phyloP scores from a whole-genome alignment of 2,113 vertebrate species.

The Salvelinus sp. region DNA sequence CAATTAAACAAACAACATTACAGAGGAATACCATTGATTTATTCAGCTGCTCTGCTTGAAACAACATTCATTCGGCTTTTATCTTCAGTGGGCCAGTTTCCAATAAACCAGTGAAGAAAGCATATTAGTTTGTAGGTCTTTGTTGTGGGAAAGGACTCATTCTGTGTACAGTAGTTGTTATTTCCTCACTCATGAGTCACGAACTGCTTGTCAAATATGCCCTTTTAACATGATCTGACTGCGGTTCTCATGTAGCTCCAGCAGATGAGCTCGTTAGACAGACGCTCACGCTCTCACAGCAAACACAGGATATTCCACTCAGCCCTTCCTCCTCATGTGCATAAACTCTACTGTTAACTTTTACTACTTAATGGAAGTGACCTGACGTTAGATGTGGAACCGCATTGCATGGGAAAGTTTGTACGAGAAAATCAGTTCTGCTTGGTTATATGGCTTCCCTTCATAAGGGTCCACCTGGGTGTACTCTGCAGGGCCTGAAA shows the following conservation, averaged over 20 bases:
- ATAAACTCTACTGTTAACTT: constrained; percentile 12
- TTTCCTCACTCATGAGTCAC: too few species aligned
- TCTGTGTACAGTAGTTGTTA: constrained; percentile 10
- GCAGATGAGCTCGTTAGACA: not conserved
- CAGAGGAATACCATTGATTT: constrained; percentile 45
- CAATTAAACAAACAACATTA: constrained; percentile 50
- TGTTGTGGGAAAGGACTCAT: constrained; percentile 42
- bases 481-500: not conserved
- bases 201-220: too few species aligned
- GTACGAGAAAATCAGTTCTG: constrained; percentile 24
- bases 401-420: constrained; percentile 26
- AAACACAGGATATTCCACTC: constrained; percentile 17
- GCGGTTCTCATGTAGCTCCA: too few species aligned
- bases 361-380: constrained; percentile 20
- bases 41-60: constrained; percentile 33
- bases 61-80: constrained; percentile 41
- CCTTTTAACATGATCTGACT: too few species aligned
- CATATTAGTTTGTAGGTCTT: constrained; percentile 28
- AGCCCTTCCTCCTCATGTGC: constrained; percentile 2
- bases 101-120: constrained; percentile 22
- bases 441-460: constrained; percentile 30
- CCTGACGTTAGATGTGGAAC: constrained; percentile 28
- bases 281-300: not conserved
- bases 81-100: constrained; percentile 25
- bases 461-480: constrained; percentile 35